These are phyloP conservation scores for Leptodactylus fallax DNA, from an alignment of 2,797 vertebrate species.

Conservation along the genomic window DNA sequence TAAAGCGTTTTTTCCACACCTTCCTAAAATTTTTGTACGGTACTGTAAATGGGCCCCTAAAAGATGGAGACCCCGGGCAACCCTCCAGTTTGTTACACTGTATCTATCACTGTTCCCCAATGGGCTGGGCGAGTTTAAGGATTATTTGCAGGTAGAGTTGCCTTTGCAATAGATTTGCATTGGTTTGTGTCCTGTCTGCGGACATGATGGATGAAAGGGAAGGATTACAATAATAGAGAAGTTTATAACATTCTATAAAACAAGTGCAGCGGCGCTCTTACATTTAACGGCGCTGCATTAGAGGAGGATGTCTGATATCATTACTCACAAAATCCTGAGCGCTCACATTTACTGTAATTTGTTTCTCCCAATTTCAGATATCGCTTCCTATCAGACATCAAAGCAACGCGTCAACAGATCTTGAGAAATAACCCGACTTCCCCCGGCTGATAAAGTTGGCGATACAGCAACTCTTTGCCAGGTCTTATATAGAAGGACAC, in stretches of 20 bases:
- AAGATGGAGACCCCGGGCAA: too few species aligned
- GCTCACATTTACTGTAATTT: conserved; percentile 44
- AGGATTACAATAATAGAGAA: background rate
- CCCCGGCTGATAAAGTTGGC: background rate
- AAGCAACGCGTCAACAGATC: conserved; percentile 38
- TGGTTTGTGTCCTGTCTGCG: background rate
- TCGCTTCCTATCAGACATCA: conserved; percentile 27
- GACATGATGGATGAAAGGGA: background rate
- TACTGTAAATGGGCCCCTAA: too few species aligned
- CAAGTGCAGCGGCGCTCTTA: background rate
- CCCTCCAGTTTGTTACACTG: too few species aligned
- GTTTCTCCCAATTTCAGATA: conserved; percentile 51
- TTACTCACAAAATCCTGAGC: conserved; percentile 44
- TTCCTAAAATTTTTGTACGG: too few species aligned
- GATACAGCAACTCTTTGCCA: conserved; percentile 11
- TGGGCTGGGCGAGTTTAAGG: too few species aligned
- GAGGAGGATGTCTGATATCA: conserved; percentile 10
- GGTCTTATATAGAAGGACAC: conserved; percentile 16
- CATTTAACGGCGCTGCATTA: conserved; percentile 17
- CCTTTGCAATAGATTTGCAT: conserved; percentile 1
- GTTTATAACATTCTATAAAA: conserved; percentile 15
- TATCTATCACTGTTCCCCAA: too few species aligned
- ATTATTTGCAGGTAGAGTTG: background rate
- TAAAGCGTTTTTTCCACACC: too few species aligned
- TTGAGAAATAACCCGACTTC: conserved; percentile 5